Base-by-base conservation (phyloP, 2,113 vertebrate genomes). In the Chloroceryle aenea region DNA sequence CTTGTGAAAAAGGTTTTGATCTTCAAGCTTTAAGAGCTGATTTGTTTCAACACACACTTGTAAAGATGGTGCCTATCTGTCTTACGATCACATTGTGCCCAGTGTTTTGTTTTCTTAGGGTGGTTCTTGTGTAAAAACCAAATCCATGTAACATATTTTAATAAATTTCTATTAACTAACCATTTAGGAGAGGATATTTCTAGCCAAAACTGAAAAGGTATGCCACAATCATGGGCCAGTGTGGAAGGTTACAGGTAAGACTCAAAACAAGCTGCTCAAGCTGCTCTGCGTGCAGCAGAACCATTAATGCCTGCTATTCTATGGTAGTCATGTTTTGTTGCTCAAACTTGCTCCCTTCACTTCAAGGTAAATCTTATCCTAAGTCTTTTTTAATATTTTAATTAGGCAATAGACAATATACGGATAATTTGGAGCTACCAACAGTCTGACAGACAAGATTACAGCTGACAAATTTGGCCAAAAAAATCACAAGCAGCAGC, bases 211-310 rank as follows among this genome's bases (percentile, higher is more conserved):
- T 55, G 85, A 64, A 45, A 67, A 7, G 15, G 29, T 10, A 13
- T 1, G 2, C 30, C 32, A 32, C 38, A 12, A 27, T 72, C 58
- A 50, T 2, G 0, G 12, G 6, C 19, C 30, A 55, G 17, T 1
- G 4, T 18, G 20, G 30, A 87, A 68, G 22, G 10, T 29, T 19
- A 20, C 17, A 17, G 20, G 30, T 42, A 56, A 73, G 27, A 40
- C 30, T 40, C 10, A 76, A 59, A 62, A 50, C 5, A 26, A 73
- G 18, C 7, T 61, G 8, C 23, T 90, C 43, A 26, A 73, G 15
- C 7, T 61, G 8, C 23, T 90, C 43, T 47, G 11, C 9, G 3
- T 36, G 36, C 32, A 56, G 29, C 45, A 75, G 30, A 75, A 36
- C 32, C 30, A 42, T 21, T 36, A 55, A 45, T 0, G 3, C 22